Base-by-base conservation (phyloP, 2,113 vertebrate species). In the Neotoma lepida region DNA sequence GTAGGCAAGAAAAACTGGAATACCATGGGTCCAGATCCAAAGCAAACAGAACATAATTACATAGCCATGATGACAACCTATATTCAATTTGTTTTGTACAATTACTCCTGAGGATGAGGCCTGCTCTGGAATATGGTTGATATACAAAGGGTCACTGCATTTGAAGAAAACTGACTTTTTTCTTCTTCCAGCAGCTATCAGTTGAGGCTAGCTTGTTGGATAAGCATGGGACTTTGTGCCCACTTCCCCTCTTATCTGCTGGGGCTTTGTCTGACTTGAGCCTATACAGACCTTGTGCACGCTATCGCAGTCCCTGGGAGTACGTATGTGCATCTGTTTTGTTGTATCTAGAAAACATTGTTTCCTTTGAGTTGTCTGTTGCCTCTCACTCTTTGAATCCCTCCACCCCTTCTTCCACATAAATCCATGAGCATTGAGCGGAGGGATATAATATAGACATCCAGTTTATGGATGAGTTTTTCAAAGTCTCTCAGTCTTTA, bases 11-110 rank as follows among this genome's bases (percentile, higher is more conserved):
- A 82, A 18, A 95, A 95, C 58, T 41, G n/a, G 17, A 68, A 61
- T 76, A 30, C 5, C 89, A 71, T 96, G 44, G 30, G 17, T 56
- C 12, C 46, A 94, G 18, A 94, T 88, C 91, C 6, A 78, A 77
- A 89, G 76, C 15, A 77, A 71, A 61, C 20, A 68, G 44, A 24
- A 85, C 26, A 56, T 91, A 78, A 71, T 87, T 91, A 35, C 44
- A 70, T 10, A 85, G 28, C 13, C 30, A 33, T 80, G 10, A 51
- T 56, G 30, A 6, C 10, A 85, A 70, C 78, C 46, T 91, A 28
- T 85, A 85, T 93, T 73, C 20, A 1, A 24, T 73, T 71, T 39
- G 18, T 8, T 18, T 73, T 73, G 20, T 41, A 5, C 70, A 41
- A 73, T 41, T 41, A 24, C 9, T 41, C 39, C 22, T 22, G 9